Evolutionary conservation across 2,797 vertebrate genomes (phyloP).

Genomic region (Pipistrellus pipistrellus): DNA sequence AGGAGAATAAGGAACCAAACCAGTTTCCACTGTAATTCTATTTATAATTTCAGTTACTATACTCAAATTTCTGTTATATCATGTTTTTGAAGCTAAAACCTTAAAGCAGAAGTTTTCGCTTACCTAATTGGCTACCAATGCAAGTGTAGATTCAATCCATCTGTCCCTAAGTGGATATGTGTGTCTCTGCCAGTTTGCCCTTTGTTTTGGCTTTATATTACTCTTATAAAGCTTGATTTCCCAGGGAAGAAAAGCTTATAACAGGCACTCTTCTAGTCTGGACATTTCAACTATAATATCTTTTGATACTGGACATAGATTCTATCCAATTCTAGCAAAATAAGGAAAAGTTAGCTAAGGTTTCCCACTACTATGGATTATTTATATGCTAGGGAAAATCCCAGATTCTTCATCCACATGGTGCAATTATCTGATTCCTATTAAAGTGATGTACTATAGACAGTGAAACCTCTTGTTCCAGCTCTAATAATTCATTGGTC

Average conservation of each 20-base stretch:
- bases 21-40: conserved; percentile 45
- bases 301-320: conserved; percentile 54
- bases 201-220: conserved; percentile 74
- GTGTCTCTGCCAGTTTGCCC: conserved; percentile 57
- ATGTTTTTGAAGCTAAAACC: conserved; percentile 67
- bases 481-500: neutral
- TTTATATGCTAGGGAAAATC: neutral
- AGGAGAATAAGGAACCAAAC: neutral
- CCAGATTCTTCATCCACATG: neutral
- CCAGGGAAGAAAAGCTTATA: conserved; percentile 60
- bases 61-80: conserved; percentile 72
- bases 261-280: conserved; percentile 40
- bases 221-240: conserved; percentile 60
- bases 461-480: neutral
- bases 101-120: conserved; percentile 75
- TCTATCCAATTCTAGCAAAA: conserved; percentile 24
- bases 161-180: conserved; percentile 61
- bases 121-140: conserved; percentile 73
- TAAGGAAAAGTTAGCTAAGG: conserved; percentile 24
- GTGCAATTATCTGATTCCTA: neutral
- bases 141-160: conserved; percentile 73
- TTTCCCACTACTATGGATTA: neutral
- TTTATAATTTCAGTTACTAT: conserved; percentile 66
- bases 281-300: conserved; percentile 66
- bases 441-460: neutral